Evolutionary conservation across 2,797 vertebrate genomes (phyloP).

Genomic region (Liparis tanakae): DNA sequence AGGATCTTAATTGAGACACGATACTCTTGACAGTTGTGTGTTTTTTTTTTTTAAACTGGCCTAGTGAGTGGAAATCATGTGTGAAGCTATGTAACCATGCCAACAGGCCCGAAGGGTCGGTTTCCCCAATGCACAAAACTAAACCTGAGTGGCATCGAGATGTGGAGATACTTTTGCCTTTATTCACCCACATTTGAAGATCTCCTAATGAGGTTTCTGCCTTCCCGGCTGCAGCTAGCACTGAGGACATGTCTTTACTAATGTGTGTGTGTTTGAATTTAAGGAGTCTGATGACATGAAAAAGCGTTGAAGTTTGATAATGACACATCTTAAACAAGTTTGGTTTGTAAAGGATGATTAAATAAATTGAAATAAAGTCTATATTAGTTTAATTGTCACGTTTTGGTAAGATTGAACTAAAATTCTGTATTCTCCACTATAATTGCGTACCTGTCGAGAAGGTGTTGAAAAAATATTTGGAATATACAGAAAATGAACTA

Average conservation of each 20-base stretch:
- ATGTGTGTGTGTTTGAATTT: constrained; percentile 7
- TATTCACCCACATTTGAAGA: neutral
- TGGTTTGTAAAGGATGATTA: neutral
- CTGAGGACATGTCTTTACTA: neutral
- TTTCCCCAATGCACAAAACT: neutral
- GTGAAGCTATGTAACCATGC: neutral
- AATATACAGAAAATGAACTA: neutral
- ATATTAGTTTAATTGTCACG: neutral
- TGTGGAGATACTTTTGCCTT: neutral
- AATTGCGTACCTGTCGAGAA: neutral
- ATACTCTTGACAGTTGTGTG: constrained; percentile 42
- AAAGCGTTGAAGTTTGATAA: neutral
- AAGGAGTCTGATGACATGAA: neutral
- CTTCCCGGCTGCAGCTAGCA: neutral
- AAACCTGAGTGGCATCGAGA: neutral
- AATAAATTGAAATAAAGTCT: neutral
- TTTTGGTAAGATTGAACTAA: neutral
- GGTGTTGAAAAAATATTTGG: neutral
- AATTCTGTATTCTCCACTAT: neutral
- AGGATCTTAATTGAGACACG: constrained; percentile 56
- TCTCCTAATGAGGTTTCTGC: neutral
- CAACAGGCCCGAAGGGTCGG: neutral
- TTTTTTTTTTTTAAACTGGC: constrained; percentile 47
- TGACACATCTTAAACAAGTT: neutral
- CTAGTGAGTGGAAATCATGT: constrained; percentile 10